Evolutionary conservation across 2,888 invertebrate genomes (phyloP), one percentile per base, ranked within the genome.

Genomic region (Argyra leucocephala): DNA sequence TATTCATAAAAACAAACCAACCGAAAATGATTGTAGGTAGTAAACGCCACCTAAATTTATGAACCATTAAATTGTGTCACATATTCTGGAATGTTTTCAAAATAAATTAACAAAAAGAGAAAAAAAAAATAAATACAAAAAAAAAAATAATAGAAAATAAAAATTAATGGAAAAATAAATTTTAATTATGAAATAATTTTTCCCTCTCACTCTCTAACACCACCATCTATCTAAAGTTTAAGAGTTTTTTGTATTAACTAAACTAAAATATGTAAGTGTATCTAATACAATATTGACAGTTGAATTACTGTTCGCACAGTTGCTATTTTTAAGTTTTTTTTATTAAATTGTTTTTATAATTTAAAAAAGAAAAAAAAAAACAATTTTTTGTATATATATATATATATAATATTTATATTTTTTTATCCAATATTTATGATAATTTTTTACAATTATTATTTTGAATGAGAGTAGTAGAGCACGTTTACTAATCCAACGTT

Each of bases 11-110:
- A 48, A 15, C 18, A 31, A 31, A 31, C 31, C 12, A 31, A 12
- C 31, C 10, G 3, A 48, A 48, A 48, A 15, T 48, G 48, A 48
- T 48, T 61, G 61, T 61, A 61, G 61, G 61, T 61, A 61, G 61
- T 26, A 26, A 61, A 61, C 61, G 61, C 61, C 61, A 61, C 61
- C 61, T 61, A 61, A 61, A 61, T 61, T 61, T 61, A 61, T 61
- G 26, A 61, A 24, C 61, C 31, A 61, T 61, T 61, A 61, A 26
- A 31, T 15, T 61, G 61, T 61, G 61, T 61, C 61, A 61, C 31
- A 61, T 61, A 26, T 61, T 26, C 59, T 48, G 18, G 48, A 48
- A 48, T 48, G 15, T 48, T 18, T 48, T 48, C 18, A 48, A 48
- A 15, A 2, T 15, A 37, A 48, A 48, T 18, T 48, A 18, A 48